Conservation (phyloP, 1,140 invertebrate genomes). For the Lordiphosa clarofinis region DNA sequence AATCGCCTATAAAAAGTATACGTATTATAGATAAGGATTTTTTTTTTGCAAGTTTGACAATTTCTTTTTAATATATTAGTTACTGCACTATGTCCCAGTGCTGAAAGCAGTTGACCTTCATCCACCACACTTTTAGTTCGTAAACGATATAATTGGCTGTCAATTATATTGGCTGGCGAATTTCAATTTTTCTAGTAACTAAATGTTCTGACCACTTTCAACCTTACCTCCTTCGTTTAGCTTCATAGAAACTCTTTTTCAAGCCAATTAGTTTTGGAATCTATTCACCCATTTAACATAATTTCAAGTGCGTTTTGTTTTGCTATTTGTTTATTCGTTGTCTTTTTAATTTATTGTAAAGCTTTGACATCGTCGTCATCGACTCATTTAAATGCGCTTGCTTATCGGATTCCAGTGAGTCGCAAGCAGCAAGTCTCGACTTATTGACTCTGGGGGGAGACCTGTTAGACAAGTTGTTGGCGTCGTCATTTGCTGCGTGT, state of each 20-base stretch:
- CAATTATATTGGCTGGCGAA: too few species aligned
- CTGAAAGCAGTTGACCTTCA: too few species aligned
- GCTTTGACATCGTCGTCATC: conserved; percentile 19
- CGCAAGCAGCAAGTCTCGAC: conserved; percentile 28
- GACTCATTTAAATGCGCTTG: conserved; percentile 55
- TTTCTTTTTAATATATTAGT: too few species aligned
- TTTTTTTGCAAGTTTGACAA: too few species aligned
- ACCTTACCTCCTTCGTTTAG: neutral
- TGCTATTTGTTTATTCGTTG: neutral
- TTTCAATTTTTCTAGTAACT: too few species aligned
- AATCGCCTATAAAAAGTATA: too few species aligned
- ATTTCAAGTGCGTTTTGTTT: conserved; percentile 56
- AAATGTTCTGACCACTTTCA: too few species aligned
- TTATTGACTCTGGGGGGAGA: conserved; percentile 32
- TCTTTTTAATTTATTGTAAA: conserved; percentile 25
- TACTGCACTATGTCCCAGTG: too few species aligned
- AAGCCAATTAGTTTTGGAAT: neutral
- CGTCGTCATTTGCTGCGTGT: conserved; percentile 35
- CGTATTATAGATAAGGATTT: too few species aligned
- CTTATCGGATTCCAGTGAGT: conserved; percentile 25
- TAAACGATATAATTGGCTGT: too few species aligned
- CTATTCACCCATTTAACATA: conserved; percentile 16
- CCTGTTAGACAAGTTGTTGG: conserved; percentile 52
- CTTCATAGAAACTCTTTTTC: neutral
- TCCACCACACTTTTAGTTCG: too few species aligned